Evolutionary conservation across 2,888 invertebrate species (phyloP), one percentile per base, ranked within the genome.

Genomic region (Hermodice carunculata): DNA sequence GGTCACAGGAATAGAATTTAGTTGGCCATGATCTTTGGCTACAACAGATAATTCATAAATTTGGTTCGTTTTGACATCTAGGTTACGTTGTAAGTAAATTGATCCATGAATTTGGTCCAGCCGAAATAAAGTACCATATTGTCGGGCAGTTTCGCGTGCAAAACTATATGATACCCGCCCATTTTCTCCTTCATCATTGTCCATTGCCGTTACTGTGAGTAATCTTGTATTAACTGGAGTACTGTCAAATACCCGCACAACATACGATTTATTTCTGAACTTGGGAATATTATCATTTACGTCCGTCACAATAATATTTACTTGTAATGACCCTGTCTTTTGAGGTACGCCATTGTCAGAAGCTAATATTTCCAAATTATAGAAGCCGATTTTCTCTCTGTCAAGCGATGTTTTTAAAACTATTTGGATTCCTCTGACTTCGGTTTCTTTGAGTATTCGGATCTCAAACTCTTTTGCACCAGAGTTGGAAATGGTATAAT

Each of bases 1-100:
- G 79, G 91, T 91, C 5, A 93, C 94, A 82, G 91, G 93, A 0
- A 92, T 90, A 40, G 92, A 88, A 3, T 92, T 92, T 58, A 65
- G n/a, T n/a, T n/a, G 70, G 1, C 68, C 68, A 3, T 56, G 37
- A 37, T 70, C 70, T 28, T 40, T 22, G 0, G 68, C 70, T 19
- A 44, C 37, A 19, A 70, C 66, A n/a, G 46, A n/a, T 11, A 70
- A 31, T 14, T 59, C 53, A 51, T 60, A 60, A 29, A 37, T 37
- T 2, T 54, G 28, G 31, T 52, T 17, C n/a, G 11, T 28, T 32
- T 60, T 52, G 32, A 52, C 37, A 60, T 60, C 60, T 22, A 49
- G 60, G 19, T 28, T 37, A 8, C 26, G 4, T 43, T 52, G 51
- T 8, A 60, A 42, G 51, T 51, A 60, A 26, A 60, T 51, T 8